These are phyloP conservation scores for Phoeniculus purpureus DNA, from an alignment of 2,797 vertebrate species.

Conservation along the genomic window DNA sequence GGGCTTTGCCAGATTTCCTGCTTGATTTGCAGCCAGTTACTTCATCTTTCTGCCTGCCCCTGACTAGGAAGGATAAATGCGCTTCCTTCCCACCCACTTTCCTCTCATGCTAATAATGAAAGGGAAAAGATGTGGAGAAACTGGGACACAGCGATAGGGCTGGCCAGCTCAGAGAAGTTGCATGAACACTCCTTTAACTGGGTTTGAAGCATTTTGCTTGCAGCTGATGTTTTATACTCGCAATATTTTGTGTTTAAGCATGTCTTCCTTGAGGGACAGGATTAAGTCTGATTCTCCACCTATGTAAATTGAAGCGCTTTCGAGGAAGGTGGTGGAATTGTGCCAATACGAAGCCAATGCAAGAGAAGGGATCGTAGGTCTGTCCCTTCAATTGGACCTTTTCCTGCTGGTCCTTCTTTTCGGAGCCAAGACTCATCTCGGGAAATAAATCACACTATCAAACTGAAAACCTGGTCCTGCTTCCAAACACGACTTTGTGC, in stretches of 20 bases:
- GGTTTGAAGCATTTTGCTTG: slow-evolving; percentile 19
- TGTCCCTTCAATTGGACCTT: slow-evolving; percentile 47
- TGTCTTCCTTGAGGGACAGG: slow-evolving; percentile 62
- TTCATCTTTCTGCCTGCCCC: background rate
- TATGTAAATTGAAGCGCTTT: slow-evolving; percentile 40
- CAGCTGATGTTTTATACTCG: slow-evolving; percentile 49
- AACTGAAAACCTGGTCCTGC: slow-evolving; percentile 26
- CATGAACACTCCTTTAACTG: background rate
- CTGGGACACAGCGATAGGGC: background rate
- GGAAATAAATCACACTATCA: slow-evolving; percentile 23
- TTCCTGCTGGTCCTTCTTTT: slow-evolving; percentile 51
- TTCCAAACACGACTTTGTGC: slow-evolving; percentile 47
- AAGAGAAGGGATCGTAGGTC: background rate
- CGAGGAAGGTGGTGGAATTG: slow-evolving; percentile 51
- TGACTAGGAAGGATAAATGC: background rate
- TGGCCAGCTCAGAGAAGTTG: background rate
- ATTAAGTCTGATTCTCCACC: slow-evolving; percentile 54
- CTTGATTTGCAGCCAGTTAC: background rate
- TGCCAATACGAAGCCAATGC: slow-evolving; percentile 40
- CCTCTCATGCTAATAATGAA: background rate
- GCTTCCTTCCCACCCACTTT: background rate
- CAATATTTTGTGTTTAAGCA: slow-evolving; percentile 51
- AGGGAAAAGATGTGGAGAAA: slow-evolving; percentile 1
- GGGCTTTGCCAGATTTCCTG: background rate
- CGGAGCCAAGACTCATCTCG: slow-evolving; percentile 40